These are phyloP conservation scores for Campylomormyrus numenius DNA, from an alignment of 2,113 vertebrate species.

Conservation along the genomic window DNA sequence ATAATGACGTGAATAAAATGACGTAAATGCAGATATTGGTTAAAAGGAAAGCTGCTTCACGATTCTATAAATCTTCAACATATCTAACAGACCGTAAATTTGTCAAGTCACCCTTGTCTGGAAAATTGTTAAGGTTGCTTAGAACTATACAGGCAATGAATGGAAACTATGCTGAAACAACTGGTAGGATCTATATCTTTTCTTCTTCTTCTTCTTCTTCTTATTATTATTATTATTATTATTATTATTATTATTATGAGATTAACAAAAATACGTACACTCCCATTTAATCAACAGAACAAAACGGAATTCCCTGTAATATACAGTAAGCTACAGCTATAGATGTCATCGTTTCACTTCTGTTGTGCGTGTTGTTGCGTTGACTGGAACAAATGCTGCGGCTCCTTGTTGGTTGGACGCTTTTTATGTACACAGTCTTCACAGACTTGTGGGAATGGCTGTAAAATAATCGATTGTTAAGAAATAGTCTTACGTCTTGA, in stretches of 20 bases:
- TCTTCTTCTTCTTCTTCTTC: background rate
- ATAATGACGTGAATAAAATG: background rate
- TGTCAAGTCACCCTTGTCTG: background rate
- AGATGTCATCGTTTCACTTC: background rate
- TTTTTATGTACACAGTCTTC: background rate
- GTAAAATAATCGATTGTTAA: background rate
- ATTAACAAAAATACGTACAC: background rate
- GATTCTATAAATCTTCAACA: conserved; percentile 24
- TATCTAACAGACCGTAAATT: conserved; percentile 27
- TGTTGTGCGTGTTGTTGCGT: background rate
- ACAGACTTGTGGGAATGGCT: background rate
- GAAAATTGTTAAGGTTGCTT: background rate
- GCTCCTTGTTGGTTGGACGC: background rate
- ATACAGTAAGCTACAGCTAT: background rate
- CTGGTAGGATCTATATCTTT: conserved; percentile 46
- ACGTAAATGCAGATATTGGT: background rate
- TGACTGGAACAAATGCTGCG: background rate
- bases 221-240: too few relatives aligned
- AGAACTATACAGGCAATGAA: conserved; percentile 27
- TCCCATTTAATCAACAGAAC: background rate
- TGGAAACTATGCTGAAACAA: conserved; percentile 45
- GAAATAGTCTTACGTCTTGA: background rate
- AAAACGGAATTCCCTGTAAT: background rate
- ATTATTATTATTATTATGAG: background rate
- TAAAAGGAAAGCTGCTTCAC: background rate